These are phyloP conservation scores for Sciurus niger DNA, from an alignment of 2,113 vertebrate genomes.

Conservation along the genomic window DNA sequence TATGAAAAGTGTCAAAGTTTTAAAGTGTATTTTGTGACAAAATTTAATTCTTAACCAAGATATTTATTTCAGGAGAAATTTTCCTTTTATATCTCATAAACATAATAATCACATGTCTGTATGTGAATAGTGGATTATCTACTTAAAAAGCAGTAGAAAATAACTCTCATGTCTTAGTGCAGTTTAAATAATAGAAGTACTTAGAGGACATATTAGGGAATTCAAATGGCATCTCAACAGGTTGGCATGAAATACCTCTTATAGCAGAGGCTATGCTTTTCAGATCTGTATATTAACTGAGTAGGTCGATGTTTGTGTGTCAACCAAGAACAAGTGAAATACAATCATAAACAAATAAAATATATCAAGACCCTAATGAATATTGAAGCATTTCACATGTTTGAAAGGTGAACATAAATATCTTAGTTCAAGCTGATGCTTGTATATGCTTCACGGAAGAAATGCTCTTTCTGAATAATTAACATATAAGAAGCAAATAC, in stretches of 20 bases:
- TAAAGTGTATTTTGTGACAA: background rate
- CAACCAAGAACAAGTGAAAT: background rate
- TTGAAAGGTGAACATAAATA: background rate
- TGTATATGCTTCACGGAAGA: background rate
- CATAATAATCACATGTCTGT: background rate
- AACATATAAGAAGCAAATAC: background rate
- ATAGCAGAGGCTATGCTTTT: background rate
- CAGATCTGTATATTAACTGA: background rate
- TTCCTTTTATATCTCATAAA: background rate
- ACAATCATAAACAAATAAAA: background rate
- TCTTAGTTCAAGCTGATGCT: background rate
- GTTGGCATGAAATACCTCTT: background rate
- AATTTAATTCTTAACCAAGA: conserved; percentile 22
- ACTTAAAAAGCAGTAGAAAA: background rate
- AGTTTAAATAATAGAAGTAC: conserved; percentile 1
- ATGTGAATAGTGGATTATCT: background rate
- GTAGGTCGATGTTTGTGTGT: conserved; percentile 24
- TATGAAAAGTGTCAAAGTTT: conserved; percentile 21
- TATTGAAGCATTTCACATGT: background rate
- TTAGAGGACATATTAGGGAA: background rate
- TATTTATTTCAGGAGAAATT: conserved; percentile 3
- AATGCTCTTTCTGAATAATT: background rate
- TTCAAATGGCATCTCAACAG: background rate
- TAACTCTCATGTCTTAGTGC: background rate
- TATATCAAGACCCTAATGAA: background rate